These are phyloP conservation scores for Nematostella vectensis DNA, from an alignment of 92 coral and sea anemone genomes.

Conservation along the genomic window DNA sequence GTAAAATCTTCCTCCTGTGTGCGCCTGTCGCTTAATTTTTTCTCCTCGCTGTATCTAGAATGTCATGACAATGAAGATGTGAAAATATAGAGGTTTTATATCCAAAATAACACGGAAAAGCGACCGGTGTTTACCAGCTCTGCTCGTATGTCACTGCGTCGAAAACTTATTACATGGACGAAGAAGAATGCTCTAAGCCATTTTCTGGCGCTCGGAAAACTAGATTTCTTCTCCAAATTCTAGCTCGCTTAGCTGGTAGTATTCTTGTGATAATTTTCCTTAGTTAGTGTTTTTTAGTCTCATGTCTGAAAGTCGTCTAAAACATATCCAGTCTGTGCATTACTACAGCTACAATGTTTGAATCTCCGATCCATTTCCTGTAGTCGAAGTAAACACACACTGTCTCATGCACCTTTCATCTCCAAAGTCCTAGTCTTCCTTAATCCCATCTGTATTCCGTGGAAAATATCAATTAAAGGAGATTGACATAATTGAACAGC, in stretches of 20 bases:
- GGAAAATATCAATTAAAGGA: too few relatives aligned
- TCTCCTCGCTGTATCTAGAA: too few relatives aligned
- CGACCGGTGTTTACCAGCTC: constrained; percentile 14
- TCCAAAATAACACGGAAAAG: constrained; percentile 2
- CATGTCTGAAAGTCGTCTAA: not conserved
- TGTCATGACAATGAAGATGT: too few relatives aligned
- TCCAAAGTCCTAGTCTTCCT: too few relatives aligned
- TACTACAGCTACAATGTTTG: not conserved
- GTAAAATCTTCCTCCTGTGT: constrained; percentile 20
- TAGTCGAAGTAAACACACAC: constrained; percentile 24
- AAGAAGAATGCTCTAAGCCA: constrained; percentile 24
- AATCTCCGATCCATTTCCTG: constrained; percentile 26
- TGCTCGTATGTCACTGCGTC: constrained; percentile 12
- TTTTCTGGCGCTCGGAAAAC: not conserved
- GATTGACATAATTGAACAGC: too few relatives aligned
- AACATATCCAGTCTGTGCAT: not conserved
- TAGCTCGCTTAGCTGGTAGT: not conserved
- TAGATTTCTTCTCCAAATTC: not conserved
- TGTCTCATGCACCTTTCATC: not conserved
- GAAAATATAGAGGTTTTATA: not conserved
- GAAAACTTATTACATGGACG: constrained; percentile 34
- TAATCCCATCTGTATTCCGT: too few relatives aligned
- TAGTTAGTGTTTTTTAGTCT: not conserved
- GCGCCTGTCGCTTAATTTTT: not conserved
- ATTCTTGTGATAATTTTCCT: not conserved